Base-by-base conservation (phyloP, 2,888 invertebrate genomes). In the Noctua comes region DNA sequence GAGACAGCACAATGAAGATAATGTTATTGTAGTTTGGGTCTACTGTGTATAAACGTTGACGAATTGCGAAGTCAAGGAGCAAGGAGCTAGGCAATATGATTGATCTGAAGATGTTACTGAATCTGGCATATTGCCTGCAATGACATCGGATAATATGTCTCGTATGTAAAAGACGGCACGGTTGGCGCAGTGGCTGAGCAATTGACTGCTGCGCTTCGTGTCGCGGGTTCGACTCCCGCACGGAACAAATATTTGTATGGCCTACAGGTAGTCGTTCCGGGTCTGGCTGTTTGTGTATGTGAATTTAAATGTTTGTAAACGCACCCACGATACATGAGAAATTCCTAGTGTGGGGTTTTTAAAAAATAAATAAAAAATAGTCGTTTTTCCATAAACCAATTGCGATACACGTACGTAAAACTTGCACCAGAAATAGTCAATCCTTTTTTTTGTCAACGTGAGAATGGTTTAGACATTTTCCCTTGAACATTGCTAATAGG, bases 341-440 rank as follows among this genome's bases (percentile, higher is more conserved):
- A n/a, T n/a, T n/a, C n/a, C n/a, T n/a, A n/a, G n/a, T n/a, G n/a
- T n/a, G n/a, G n/a, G n/a, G n/a, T n/a, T n/a, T n/a, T n/a, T n/a
- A n/a, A n/a, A n/a, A n/a, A n/a, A n/a, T n/a, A n/a, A n/a, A n/a
- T n/a, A n/a, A n/a, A n/a, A n/a, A n/a, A n/a, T n/a, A n/a, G n/a
- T n/a, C n/a, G 8, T 54, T 54, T 10, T 54, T 54, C 54, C 24
- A 10, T 7, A 54, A 54, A 3, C 24, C 7, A 54, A 54, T 54
- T 51, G 21, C 51, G 6, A 51, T 24, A 51, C 51, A 8, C 24
- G 51, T 51, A 21, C 24, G 24, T 51, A 51, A 51, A 24, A 54
- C 48, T 62, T 79, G 68, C 77, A 78, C 73, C 66, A 80, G 76
- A 68, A 70, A 71, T 68, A 57, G 40, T 59, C 69, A 74, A 82